Evolutionary conservation across 2,113 vertebrate genomes (phyloP), one percentile per base, ranked within the genome.

Genomic region (Chelonoidis abingdonii): DNA sequence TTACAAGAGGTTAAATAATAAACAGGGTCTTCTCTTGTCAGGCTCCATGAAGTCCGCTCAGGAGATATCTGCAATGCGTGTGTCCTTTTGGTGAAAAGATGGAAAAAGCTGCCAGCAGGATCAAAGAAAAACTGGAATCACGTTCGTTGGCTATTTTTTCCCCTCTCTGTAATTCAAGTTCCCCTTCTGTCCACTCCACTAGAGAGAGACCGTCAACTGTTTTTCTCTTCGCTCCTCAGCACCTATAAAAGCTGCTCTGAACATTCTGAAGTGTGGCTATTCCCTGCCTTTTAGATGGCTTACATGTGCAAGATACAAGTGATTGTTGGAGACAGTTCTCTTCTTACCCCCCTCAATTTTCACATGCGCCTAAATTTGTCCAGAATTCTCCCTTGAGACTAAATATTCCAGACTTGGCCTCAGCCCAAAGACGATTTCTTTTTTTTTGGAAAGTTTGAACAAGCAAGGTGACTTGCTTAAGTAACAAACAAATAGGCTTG

Each of bases 61-160:
- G 99, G 99, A 97, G 99, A 99, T 94, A 99, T 99, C 97, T 99
- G 99, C 96, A 99, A 99, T 31, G 99, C 99, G 59, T 99, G 99
- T 93, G 99, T 99, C 31, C 99, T 99, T 83, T 97, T 99, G 93
- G 99, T 99, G 97, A 99, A 99, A 96, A 98, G 99, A 85, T 99
- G 99, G 99, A 99, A 99, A 97, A 99, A 99, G 95, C 98, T 99
- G 65, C 99, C 99, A 1, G 99, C 99, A 75, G 99, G 99, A 89
- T 99, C 99, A 5, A 99, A 99, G 98, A 99, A 99, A 97, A 99
- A 99, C 98, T 99, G 99, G 99, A 99, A 99, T 98, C 99, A 99
- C 0, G 99, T 99, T 98, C 98, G 99, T 98, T 65, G 5, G 10
- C 27, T 38, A 25, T 84, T 81, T 31, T 80, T 69, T n/a, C 25